Conservation (phyloP, 1,140 invertebrate genomes). For the Trinorchestia longiramus region DNA sequence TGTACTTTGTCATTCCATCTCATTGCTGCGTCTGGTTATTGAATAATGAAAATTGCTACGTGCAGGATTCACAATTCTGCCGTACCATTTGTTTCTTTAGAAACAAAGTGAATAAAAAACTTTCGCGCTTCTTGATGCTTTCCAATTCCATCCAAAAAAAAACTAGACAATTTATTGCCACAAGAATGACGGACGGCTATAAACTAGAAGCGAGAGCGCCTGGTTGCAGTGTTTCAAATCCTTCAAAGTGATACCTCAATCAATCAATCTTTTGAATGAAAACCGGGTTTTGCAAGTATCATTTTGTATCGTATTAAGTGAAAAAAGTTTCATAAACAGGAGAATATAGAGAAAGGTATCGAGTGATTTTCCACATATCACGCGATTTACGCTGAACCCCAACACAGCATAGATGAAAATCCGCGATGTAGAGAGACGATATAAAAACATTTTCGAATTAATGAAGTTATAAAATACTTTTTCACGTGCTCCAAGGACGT, state of each 20-base stretch:
- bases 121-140: background rate
- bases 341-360: no score
- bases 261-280: background rate
- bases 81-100: background rate
- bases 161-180: background rate
- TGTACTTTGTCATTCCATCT: background rate
- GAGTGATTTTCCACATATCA: no score
- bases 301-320: background rate
- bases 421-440: no score
- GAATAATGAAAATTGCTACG: background rate
- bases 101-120: background rate
- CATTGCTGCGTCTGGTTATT: background rate
- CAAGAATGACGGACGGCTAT: background rate
- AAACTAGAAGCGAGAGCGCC: background rate
- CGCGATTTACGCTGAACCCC: no score
- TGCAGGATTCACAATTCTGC: background rate
- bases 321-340: no score
- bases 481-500: no score
- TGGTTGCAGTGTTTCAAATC: background rate
- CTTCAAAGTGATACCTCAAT: background rate
- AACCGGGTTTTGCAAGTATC: background rate
- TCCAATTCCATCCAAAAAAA: background rate
- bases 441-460: no score
- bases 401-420: no score
- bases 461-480: no score